Conservation (phyloP, 2,888 invertebrate genomes). For the Cryptocephalus moraei region DNA sequence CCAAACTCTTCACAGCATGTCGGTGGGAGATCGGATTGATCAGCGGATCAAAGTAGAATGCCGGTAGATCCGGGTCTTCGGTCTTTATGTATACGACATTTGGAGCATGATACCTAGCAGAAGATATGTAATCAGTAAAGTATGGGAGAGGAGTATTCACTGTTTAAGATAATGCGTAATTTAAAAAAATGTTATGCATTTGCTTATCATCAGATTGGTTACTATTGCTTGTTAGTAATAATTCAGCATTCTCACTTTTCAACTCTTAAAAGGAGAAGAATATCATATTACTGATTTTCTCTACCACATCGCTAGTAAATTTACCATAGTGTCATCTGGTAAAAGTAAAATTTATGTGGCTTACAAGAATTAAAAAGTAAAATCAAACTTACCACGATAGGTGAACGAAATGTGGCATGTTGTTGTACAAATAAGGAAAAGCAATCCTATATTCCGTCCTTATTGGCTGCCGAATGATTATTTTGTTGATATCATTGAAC, state of each 20-base stretch:
- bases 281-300: constrained; percentile 41
- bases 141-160: too few relatives aligned
- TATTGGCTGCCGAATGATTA: constrained; percentile 97
- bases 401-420: constrained; percentile 96
- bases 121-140: neutral
- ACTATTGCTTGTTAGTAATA: too few relatives aligned
- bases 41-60: constrained; percentile 98
- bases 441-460: constrained; percentile 99
- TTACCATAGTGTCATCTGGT: constrained; percentile 10
- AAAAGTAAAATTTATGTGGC: constrained; percentile 12
- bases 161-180: too few relatives aligned
- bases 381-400: constrained; percentile 78
- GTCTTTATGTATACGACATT: constrained; percentile 99
- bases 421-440: constrained; percentile 98
- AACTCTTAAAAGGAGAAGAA: constrained; percentile 41
- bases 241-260: constrained; percentile 42
- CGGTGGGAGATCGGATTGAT: constrained; percentile 98
- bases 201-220: too few relatives aligned
- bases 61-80: constrained; percentile 98
- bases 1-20: constrained; percentile 70
- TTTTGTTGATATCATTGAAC: constrained; percentile 99
- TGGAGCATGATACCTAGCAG: constrained; percentile 89
- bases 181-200: too few relatives aligned
- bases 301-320: constrained; percentile 51
- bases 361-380: neutral